These are phyloP conservation scores for Microctenopoma steveboyesi DNA, from an alignment of 2,797 vertebrate genomes.

Conservation along the genomic window DNA sequence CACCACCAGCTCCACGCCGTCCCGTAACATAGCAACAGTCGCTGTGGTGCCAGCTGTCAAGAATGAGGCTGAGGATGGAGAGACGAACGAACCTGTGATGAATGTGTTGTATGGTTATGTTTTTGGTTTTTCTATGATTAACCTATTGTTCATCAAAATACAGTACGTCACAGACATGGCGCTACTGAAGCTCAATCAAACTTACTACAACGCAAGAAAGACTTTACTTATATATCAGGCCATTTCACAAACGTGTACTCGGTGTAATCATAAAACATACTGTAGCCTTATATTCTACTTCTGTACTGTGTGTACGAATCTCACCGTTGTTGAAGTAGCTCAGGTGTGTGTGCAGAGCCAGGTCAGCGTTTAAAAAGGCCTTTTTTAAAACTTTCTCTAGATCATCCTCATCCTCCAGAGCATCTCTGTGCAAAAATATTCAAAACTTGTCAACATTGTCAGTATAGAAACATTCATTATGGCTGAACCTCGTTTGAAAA, in stretches of 20 bases:
- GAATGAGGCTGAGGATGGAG: conserved; percentile 44
- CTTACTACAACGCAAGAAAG: no score
- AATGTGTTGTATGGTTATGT: no score
- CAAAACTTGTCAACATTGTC: no score
- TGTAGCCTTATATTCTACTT: no score
- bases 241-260: no score
- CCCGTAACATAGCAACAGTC: conserved; percentile 92
- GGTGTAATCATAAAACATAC: no score
- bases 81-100: neutral
- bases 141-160: no score
- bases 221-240: no score
- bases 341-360: conserved; percentile 85
- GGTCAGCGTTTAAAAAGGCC: conserved; percentile 91
- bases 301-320: conserved; percentile 36
- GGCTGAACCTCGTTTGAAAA: neutral
- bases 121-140: neutral
- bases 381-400: conserved; percentile 89
- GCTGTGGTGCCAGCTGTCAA: conserved; percentile 91
- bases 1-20: conserved; percentile 92
- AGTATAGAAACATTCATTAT: no score
- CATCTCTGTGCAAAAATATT: conserved; percentile 77
- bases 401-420: conserved; percentile 87
- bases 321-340: conserved; percentile 87
- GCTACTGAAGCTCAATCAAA: no score
- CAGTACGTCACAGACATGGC: no score